Evolutionary conservation across 2,113 vertebrate genomes (phyloP).

Genomic region (Puffinus mauretanicus): DNA sequence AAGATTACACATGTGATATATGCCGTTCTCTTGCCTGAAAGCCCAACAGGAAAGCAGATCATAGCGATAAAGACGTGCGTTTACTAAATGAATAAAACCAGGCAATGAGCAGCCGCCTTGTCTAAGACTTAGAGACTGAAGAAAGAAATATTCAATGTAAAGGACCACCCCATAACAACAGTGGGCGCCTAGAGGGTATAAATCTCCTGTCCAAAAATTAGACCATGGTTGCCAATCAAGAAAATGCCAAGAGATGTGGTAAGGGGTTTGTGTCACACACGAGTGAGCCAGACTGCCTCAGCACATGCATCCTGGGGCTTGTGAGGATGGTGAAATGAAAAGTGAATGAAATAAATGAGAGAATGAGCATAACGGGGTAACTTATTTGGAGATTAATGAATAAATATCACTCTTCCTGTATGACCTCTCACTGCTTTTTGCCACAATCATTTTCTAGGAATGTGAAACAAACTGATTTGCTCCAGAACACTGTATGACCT

Average conservation of each 20-base stretch:
- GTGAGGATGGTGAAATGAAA: neutral
- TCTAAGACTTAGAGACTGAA: neutral
- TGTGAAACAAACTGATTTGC: neutral
- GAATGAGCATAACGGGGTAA: neutral
- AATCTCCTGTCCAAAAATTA: neutral
- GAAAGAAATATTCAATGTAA: neutral
- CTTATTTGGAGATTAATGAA: neutral
- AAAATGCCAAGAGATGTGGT: neutral
- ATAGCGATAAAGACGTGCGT: fast-evolving
- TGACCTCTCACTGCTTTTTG: neutral
- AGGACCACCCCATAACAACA: neutral
- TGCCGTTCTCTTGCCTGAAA: neutral
- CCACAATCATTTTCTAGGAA: neutral
- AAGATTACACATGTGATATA: neutral
- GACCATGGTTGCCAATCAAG: neutral
- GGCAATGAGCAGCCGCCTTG: neutral
- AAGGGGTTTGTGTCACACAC: neutral
- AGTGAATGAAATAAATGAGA: neutral
- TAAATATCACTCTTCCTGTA: neutral
- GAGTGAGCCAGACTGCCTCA: neutral
- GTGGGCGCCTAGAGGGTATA: neutral
- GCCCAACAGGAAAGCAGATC: neutral
- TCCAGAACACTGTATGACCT: neutral
- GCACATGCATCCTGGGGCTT: too few relatives aligned
- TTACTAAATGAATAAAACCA: neutral